Base-by-base conservation (phyloP, 2,888 invertebrate genomes). In the Dryadula phaetusa region DNA sequence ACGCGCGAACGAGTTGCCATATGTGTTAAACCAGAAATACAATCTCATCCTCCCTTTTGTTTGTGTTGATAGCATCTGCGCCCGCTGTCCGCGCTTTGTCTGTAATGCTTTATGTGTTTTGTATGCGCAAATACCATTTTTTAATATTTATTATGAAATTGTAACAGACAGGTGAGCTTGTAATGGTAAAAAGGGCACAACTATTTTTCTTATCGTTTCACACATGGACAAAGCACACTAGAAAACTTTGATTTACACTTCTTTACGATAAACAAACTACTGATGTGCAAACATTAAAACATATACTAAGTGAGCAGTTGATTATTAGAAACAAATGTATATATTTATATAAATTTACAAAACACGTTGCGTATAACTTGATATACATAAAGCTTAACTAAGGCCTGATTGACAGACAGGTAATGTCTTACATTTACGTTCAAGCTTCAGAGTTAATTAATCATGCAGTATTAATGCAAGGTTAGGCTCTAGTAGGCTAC, bases 401-500 rank as follows among this genome's bases (percentile, higher is more conserved):
- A 69, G 69, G 52, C 62, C 61, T 71, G 72, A 72, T 74, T 74
- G 74, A 72, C 70, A 69, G 70, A 60, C 68, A 72, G 66, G 68
- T 71, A 71, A 68, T 68, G 70, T 75, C 78, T 75, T 75, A 82
- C 79, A 72, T 63, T 70, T 71, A 68, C 62, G 66, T 49, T 60
- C 67, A 67, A 63, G 56, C 61, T 64, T 64, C 49, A 56, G 63
- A 69, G 63, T 65, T 67, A 67, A 72, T 71, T 78, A 71, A 81
- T 76, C 76, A 76, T 77, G 79, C 79, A 76, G 76, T 77, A 81
- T 81, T 82, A 82, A 82, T 85, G 74, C 76, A 61, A 52, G 52
- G 64, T 64, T 68, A 64, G 54, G 47, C 44, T 61, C 37, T 42
- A 16, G 37, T 64, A 54, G 20, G 47, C 16, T 40, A 37, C 32